Percentiles rank a stretch among this genome's conserved stretches.
Conservation (phyloP, 23 tunicate species). For the Clavelina lepadiformis region DNA sequence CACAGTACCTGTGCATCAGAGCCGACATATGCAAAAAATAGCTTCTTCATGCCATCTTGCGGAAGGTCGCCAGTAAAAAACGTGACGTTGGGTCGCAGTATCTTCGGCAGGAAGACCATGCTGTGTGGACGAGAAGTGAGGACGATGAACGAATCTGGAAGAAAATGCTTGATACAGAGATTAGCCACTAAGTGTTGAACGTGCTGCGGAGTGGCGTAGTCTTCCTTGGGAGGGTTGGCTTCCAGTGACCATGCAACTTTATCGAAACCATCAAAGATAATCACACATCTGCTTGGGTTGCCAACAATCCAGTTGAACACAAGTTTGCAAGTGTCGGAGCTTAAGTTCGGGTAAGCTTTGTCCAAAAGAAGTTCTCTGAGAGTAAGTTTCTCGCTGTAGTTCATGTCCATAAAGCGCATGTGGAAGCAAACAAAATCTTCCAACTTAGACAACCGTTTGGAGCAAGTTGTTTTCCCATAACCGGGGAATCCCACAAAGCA, state of each 20-base stretch:
- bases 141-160: background rate
- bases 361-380: constrained; percentile 9
- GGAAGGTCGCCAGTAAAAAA: constrained; percentile 1
- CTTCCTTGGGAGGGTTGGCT: background rate
- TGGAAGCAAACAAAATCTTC: background rate
- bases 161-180: background rate
- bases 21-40: background rate
- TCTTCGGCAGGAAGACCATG: background rate
- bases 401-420: constrained; percentile 14
- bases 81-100: constrained; percentile 1
- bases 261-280: constrained; percentile 21
- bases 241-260: constrained; percentile 8
- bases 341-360: background rate
- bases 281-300: constrained; percentile 4
- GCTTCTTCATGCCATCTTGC: constrained; percentile 9
- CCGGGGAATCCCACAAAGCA: constrained; percentile 16
- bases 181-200: constrained; percentile 6
- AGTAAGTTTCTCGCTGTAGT: background rate
- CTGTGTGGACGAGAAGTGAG: constrained; percentile 8
- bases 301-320: constrained; percentile 18
- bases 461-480: constrained; percentile 19
- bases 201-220: background rate
- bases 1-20: constrained; percentile 9
- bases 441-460: constrained; percentile 7
- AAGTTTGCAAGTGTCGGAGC: background rate